Base-by-base conservation (phyloP, 2,888 invertebrate species). In the Clunio marinus region DNA sequence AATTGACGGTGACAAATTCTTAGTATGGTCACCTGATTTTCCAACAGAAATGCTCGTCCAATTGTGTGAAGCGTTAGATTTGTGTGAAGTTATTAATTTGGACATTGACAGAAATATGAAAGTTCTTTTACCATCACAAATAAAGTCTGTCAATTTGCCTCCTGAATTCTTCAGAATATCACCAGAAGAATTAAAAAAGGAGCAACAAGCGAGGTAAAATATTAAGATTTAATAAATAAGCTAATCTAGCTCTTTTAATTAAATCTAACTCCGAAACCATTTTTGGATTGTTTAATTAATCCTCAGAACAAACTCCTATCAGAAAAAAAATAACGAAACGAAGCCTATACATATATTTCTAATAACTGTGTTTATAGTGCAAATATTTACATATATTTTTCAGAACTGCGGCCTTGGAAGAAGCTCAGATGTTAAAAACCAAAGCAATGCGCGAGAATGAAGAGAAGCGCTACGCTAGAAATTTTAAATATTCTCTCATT, bases 371-470 rank as follows among this genome's bases (percentile, higher is more conserved):
- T 7, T 28, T 13, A 58, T 27, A 2, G 4, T 35, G 3, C 17
- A 57, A 63, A 22, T 24, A 22, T 28, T 62, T 20, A 55, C 37
- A 41, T 4, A 24, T 35, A 24, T 41, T 37, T 69, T 55, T 25
- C 41, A 89, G 91, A 72, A 75, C 83, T 15, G 91, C 93, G 77
- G 86, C 86, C 1, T 83, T 89, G 37, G 95, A 95, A 75, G 88
- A 83, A 74, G 86, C 88, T 74, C 86, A 91, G 75, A 88, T 92
- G 81, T 80, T 98, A 5, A 83, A 93, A 73, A 97, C 97, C 0
- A 95, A 94, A 77, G 95, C 94, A 1, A 97, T 97, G 95, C 80
- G 96, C 22, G 95, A 96, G 75, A 89, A 90, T 71, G 94, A 96
- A 70, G 93, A 93, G 74, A 78, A 87, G 70, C 80, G 89, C 63